Conservation (phyloP, 2,888 invertebrate species). For the Ceriagrion tenellum region DNA sequence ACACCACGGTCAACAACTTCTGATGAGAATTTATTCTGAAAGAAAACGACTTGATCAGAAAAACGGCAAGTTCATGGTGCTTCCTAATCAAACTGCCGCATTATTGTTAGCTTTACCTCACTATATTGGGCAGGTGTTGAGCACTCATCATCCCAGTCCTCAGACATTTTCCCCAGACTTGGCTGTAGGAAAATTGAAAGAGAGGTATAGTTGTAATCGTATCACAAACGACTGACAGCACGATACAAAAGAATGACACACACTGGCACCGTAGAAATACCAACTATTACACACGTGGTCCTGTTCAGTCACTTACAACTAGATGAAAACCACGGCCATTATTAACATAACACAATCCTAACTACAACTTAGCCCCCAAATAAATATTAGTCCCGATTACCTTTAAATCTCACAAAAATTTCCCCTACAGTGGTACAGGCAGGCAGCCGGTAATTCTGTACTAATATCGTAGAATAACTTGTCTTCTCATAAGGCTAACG, state of each 20-base stretch:
- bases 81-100: background rate
- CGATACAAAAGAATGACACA: background rate
- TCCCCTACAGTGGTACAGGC: no score
- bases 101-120: background rate
- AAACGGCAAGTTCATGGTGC: background rate
- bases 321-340: no score
- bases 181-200: background rate
- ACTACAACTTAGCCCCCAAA: no score
- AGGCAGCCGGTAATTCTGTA: no score
- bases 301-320: no score
- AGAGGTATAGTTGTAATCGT: background rate
- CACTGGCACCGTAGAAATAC: background rate
- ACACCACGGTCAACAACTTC: conserved; percentile 79
- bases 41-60: conserved; percentile 69
- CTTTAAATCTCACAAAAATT: no score
- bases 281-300: background rate
- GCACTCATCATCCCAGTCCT: conserved; percentile 82
- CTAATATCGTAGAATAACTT: no score
- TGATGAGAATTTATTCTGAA: background rate
- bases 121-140: conserved; percentile 74
- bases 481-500: no score
- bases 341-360: no score
- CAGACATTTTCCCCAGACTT: conserved; percentile 77
- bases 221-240: background rate
- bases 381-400: no score